Conservation (phyloP, 2,113 vertebrate genomes). For the Nothocercus nigrocapillus region DNA sequence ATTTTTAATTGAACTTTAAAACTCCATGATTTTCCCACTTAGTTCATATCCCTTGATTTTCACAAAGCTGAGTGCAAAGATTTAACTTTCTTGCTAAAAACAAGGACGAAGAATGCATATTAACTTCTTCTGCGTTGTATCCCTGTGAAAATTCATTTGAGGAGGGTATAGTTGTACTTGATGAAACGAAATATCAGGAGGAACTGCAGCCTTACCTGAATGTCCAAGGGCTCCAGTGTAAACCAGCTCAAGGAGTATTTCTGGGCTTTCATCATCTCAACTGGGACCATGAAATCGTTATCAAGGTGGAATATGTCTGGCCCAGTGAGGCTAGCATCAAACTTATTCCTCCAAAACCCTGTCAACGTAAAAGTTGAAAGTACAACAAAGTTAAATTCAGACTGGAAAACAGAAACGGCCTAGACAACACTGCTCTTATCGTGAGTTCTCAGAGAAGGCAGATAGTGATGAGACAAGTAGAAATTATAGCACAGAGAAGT, state of each 20-base stretch:
- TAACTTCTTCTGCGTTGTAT: background rate
- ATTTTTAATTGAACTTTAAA: slow-evolving; percentile 16
- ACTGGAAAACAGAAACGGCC: background rate
- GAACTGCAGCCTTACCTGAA: slow-evolving; percentile 79
- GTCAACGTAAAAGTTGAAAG: background rate
- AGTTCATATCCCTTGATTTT: background rate
- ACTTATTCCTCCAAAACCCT: slow-evolving; percentile 91
- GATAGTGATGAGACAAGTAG: background rate
- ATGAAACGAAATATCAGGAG: background rate
- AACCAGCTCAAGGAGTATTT: slow-evolving; percentile 87
- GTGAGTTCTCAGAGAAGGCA: background rate
- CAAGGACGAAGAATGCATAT: background rate
- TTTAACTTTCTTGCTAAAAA: slow-evolving; percentile 11
- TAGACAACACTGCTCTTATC: background rate
- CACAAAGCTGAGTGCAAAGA: background rate
- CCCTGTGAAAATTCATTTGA: background rate
- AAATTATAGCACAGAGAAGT: slow-evolving; percentile 5
- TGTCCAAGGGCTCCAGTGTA: slow-evolving; percentile 80
- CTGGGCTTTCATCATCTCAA: slow-evolving; percentile 91
- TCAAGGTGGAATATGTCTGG: slow-evolving; percentile 86
- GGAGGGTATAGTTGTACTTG: background rate
- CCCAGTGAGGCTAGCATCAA: slow-evolving; percentile 86
- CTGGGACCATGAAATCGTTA: slow-evolving; percentile 79
- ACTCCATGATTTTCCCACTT: background rate
- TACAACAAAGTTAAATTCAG: background rate